These are phyloP conservation scores for Sacculina carcini DNA, from an alignment of 2,888 invertebrate genomes.

Conservation along the genomic window DNA sequence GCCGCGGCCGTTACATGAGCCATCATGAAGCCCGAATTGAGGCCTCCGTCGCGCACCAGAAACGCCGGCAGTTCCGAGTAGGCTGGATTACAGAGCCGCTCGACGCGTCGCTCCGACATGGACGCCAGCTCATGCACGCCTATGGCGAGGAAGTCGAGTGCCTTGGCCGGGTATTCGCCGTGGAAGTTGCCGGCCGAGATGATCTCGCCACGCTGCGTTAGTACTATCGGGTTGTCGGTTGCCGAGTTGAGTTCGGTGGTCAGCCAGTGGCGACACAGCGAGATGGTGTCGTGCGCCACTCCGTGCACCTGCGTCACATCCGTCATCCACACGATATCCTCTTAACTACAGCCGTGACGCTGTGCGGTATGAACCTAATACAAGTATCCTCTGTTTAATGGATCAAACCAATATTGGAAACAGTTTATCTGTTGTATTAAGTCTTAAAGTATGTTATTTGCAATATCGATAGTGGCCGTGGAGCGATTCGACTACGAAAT, in stretches of 20 bases:
- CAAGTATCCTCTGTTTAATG: no score
- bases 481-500: no score
- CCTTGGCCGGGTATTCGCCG: constrained; percentile 40
- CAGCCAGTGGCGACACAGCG: constrained; percentile 31
- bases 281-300: constrained; percentile 34
- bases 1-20: constrained; percentile 38
- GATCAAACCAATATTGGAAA: no score
- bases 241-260: constrained; percentile 36
- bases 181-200: constrained; percentile 41
- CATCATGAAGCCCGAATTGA: constrained; percentile 41
- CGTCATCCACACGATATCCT: no score
- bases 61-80: constrained; percentile 36
- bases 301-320: no score
- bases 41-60: constrained; percentile 33
- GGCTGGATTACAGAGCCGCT: constrained; percentile 35
- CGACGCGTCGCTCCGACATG: constrained; percentile 35
- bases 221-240: constrained; percentile 35
- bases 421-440: no score
- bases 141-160: constrained; percentile 34
- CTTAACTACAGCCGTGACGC: no score
- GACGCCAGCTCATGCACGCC: constrained; percentile 35
- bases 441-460: no score
- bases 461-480: no score
- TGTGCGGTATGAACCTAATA: no score
- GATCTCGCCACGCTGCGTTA: constrained; percentile 30